Base-by-base conservation (phyloP, 2,888 invertebrate species). In the Eupithecia vulgata region DNA sequence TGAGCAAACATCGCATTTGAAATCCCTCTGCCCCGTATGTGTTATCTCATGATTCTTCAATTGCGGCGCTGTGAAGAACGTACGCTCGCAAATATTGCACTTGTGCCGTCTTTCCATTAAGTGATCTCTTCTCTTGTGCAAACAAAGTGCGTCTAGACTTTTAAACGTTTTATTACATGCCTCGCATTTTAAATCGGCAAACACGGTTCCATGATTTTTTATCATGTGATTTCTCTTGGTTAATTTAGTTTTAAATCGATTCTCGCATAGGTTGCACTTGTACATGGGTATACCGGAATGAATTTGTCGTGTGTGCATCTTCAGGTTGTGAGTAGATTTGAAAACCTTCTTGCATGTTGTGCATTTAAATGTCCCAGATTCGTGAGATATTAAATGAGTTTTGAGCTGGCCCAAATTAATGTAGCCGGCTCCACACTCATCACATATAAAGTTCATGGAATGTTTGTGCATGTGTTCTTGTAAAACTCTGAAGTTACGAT, bases 11-110 rank as follows among this genome's bases (percentile, higher is more conserved):
- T 88, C 88, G 57, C 92, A 92, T 68, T 85, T 81, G 61, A 85
- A 91, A 70, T 85, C 79, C 40, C 84, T 84, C 7, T 84, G 48
- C 0, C 88, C 88, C 0, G 89, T 86, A 64, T 91, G 92, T 52
- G 87, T 89, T 0, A 85, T 78, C 86, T 88, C 85, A 17, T 92
- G 92, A 3, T 84, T 83, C n/a, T 82, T 79, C 59, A 91, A 73
- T 17, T 80, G 78, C 21, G 83, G 82, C 34, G 81, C 82, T 0
- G 81, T 82, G 70, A 87, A 91, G 48, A 91, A 91, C 6, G 82
- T 83, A 83, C 91, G 93, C 0, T 91, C 91, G 61, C 95, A 95
- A 15, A 93, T 87, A 0, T 82, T 81, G 66, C 95, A 95, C 30
- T 87, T 88, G 61, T 91, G 92, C 21, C 88, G 84, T 25, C 87